Percentiles rank a stretch among this genome's conserved stretches.
Evolutionary conservation across 2,888 invertebrate species (phyloP).

Genomic region (Cephus pygmeus): DNA sequence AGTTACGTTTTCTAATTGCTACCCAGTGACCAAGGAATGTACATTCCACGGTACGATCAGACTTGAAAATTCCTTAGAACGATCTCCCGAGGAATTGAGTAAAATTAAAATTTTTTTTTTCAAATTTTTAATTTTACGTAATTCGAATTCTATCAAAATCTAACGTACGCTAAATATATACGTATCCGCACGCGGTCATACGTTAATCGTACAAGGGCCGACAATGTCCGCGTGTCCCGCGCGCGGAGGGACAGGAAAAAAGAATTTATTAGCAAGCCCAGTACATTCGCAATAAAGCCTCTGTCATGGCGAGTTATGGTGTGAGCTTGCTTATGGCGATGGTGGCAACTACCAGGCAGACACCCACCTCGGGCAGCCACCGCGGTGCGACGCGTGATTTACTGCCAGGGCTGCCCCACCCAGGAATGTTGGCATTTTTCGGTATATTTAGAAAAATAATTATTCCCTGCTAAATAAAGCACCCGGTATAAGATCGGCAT

Average conservation of each 20-base stretch:
- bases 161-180: no score
- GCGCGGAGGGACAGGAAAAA: slow-evolving; percentile 12
- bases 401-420: slow-evolving; percentile 56
- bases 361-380: slow-evolving; percentile 46
- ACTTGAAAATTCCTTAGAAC: no score
- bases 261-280: slow-evolving; percentile 60
- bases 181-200: no score
- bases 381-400: slow-evolving; percentile 38
- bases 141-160: no score
- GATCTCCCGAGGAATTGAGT: slow-evolving; percentile 19
- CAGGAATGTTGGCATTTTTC: slow-evolving; percentile 62
- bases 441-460: slow-evolving; percentile 55
- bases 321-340: slow-evolving; percentile 58
- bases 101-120: no score
- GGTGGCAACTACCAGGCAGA: slow-evolving; percentile 55
- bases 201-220: slow-evolving; percentile 16
- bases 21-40: no score
- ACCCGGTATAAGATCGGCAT: no score
- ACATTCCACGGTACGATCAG: no score
- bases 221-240: slow-evolving; percentile 44
- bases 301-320: slow-evolving; percentile 54
- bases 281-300: slow-evolving; percentile 62
- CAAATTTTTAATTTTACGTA: no score
- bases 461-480: neutral
- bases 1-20: no score